Base-by-base conservation (phyloP, 92 coral and sea anemone genomes). In the Phenganax marumi region DNA sequence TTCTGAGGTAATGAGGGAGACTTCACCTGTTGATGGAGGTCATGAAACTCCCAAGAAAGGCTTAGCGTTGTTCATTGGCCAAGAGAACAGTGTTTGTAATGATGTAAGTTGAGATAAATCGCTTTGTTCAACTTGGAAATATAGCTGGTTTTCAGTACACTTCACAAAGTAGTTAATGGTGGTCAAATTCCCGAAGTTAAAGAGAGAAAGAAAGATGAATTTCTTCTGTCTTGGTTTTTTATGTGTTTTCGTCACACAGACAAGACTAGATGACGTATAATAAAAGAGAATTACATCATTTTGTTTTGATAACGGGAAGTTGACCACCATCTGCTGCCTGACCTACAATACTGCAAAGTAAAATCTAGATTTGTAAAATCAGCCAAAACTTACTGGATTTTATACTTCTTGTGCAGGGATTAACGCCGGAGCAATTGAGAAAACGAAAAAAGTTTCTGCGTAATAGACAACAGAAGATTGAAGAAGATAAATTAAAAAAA, bases 371-470 rank as follows among this genome's bases (percentile, higher is more conserved):
- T 12, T 62, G 33, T 19, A 62, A 62, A 62, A 5, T 33, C 43
- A 33, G 43, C 43, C 43, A 33, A 33, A 33, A 33, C 43, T 33
- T 33, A 33, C 43, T 33, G 43, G 43, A 33, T 33, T 33, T 33
- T 33, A 33, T 33, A 33, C 43, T 33, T 21, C 33, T 22, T 70
- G 17, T 48, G 8, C 60, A 93, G 93, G 90, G 93, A 3, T 70
- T 92, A 86, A 94, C 98, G n/a, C 98, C 98, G 14, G 98, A 94
- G 53, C 97, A 91, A 71, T 89, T 90, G 68, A 90, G 72, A 49
- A 90, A 91, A 53, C 87, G 89, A 61, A 94, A 94, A 26, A 86
- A 83, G 69, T 94, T 94, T 63, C 52, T 94, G 80, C 87, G 83
- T 73, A 75, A 69, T 39, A 88, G 98, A 50, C 94, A 88, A 85